These are phyloP conservation scores for Apeira syringaria DNA, from an alignment of 2,888 invertebrate species.

Conservation along the genomic window DNA sequence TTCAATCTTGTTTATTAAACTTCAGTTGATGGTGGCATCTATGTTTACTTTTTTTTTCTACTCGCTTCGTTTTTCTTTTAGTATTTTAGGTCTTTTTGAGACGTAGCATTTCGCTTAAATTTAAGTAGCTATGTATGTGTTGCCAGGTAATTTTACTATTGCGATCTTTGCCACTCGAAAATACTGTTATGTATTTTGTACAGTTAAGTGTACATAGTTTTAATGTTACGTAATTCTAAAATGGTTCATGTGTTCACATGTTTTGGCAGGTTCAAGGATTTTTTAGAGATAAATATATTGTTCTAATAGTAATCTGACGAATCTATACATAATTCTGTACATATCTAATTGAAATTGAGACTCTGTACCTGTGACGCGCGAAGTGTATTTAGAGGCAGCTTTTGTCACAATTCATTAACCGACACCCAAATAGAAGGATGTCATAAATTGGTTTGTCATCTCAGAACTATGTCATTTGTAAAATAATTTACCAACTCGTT, in stretches of 20 bases:
- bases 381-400: conserved; percentile 13
- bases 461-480: no score
- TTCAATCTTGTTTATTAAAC: conserved; percentile 32
- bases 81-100: conserved; percentile 53
- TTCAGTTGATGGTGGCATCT: conserved; percentile 46
- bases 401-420: conserved; percentile 1
- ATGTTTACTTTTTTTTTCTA: conserved; percentile 39
- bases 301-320: conserved; percentile 38
- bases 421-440: no score
- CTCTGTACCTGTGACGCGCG: conserved; percentile 8
- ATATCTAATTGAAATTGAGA: conserved; percentile 31
- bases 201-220: conserved; percentile 46
- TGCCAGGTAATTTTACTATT: conserved; percentile 51
- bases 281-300: conserved; percentile 42
- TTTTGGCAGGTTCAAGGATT: conserved; percentile 47
- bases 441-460: no score
- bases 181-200: conserved; percentile 38
- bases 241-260: conserved; percentile 60
- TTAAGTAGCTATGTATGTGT: conserved; percentile 44
- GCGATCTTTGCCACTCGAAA: conserved; percentile 62
- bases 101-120: conserved; percentile 53
- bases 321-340: conserved; percentile 45
- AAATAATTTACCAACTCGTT: no score
- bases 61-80: conserved; percentile 43
- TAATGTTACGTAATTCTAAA: conserved; percentile 48